phyloP scores from a whole-genome alignment of 2,888 invertebrate species.

The Leptothorax acervorum region DNA sequence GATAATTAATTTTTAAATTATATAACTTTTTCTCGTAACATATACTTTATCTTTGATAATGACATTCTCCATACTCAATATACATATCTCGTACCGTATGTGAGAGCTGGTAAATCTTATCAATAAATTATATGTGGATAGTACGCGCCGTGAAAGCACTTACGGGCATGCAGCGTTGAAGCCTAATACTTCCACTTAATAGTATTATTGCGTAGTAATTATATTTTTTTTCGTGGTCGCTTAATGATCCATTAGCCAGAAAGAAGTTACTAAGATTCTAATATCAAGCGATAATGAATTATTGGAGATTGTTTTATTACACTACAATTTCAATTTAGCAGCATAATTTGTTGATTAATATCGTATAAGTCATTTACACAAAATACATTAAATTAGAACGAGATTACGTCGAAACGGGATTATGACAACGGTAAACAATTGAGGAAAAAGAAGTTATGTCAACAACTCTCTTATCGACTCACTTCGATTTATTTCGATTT shows the following conservation, averaged over 20 bases:
- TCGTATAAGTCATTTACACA: not conserved
- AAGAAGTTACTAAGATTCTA: not conserved
- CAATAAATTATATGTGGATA: conserved; percentile 4
- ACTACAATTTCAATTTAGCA: not conserved
- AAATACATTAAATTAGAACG: not conserved
- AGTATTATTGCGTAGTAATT: conserved; percentile 15
- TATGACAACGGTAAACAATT: not conserved
- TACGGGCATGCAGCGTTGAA: not conserved
- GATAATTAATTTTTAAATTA: not conserved
- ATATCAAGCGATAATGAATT: not conserved
- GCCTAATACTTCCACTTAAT: not conserved
- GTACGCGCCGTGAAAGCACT: not conserved
- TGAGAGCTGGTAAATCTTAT: conserved; percentile 16
- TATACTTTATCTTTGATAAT: not conserved
- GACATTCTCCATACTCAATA: not conserved
- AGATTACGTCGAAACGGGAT: not conserved
- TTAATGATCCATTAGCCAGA: conserved; percentile 7
- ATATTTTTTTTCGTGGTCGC: not conserved
- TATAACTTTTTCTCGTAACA: not conserved
- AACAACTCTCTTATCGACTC: not conserved
- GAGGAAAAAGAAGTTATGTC: not conserved
- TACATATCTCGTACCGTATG: not conserved
- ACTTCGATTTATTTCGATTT: not conserved
- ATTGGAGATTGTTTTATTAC: not conserved
- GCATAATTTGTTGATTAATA: not conserved